A percentile compares a stretch with the other conserved stretches of the same genome.
These are phyloP conservation scores for Etia nguti DNA, from an alignment of 2,113 vertebrate species.

Conservation along the genomic window DNA sequence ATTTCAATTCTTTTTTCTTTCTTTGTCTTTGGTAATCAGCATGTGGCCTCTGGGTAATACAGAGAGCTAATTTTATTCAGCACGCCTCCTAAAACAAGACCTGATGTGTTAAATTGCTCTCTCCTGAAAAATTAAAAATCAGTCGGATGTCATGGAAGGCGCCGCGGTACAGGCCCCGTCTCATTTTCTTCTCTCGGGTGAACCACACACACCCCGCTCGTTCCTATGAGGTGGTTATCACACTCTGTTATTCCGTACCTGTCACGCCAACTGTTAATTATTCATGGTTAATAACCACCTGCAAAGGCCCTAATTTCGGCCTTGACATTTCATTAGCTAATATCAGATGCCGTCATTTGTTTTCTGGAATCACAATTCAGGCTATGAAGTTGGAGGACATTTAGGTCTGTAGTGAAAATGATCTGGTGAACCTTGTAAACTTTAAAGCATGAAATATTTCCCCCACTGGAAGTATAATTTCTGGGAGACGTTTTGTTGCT, in stretches of 20 bases:
- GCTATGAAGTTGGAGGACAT: constrained; percentile 9
- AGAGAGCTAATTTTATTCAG: constrained; percentile 3
- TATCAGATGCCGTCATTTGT: constrained; percentile 21
- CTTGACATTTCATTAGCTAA: constrained; percentile 40
- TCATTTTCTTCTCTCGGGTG: neutral
- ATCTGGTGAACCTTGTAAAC: constrained; percentile 7
- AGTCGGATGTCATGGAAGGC: constrained; percentile 5
- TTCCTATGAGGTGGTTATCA: constrained; percentile 28
- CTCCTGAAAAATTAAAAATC: constrained; percentile 24
- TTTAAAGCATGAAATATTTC: neutral
- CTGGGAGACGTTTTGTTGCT: neutral
- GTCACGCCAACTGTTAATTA: constrained; percentile 34
- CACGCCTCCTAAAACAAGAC: neutral
- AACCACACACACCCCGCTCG: neutral
- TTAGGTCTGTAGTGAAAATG: neutral
- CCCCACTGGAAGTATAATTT: neutral
- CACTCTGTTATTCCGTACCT: constrained; percentile 4
- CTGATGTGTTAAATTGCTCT: constrained; percentile 25
- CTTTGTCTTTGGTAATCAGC: neutral
- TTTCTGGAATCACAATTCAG: constrained; percentile 6
- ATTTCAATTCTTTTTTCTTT: neutral
- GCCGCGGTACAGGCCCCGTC: neutral
- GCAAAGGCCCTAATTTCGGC: neutral
- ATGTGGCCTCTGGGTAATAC: neutral
- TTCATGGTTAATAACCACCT: constrained; percentile 42